phyloP scores from a whole-genome alignment of 1,140 invertebrate genomes.

The Colletes gigas region DNA sequence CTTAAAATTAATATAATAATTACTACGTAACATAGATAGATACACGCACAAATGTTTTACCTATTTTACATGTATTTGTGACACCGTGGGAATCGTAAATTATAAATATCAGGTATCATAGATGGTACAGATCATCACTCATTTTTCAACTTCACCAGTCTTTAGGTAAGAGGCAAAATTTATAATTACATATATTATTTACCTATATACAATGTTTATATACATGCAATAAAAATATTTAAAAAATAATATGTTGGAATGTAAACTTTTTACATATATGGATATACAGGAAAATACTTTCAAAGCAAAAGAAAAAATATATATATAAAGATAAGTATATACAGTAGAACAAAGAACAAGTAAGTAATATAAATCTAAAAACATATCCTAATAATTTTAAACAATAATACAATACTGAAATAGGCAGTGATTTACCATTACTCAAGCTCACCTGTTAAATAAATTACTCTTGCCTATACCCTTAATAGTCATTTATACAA shows the following conservation, averaged over 20 bases:
- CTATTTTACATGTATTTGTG: constrained; percentile 50
- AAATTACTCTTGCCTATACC: constrained; percentile 36
- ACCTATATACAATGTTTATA: constrained; percentile 58
- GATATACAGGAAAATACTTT: constrained; percentile 33
- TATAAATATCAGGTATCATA: constrained; percentile 67
- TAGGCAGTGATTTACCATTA: constrained; percentile 23
- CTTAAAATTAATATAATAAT: constrained; percentile 26
- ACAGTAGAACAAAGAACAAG: constrained; percentile 31
- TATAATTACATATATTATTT: constrained; percentile 49
- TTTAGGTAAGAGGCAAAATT: constrained; percentile 50
- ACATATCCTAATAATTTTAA: constrained; percentile 7
- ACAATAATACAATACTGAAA: constrained; percentile 29
- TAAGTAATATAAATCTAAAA: constrained; percentile 33
- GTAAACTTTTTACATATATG: constrained; percentile 48
- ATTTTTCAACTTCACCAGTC: constrained; percentile 47
- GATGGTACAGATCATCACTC: constrained; percentile 50
- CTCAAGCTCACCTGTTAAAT: constrained; percentile 36
- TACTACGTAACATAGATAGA: constrained; percentile 21
- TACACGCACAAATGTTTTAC: constrained; percentile 39
- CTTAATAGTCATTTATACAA: not conserved
- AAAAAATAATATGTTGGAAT: constrained; percentile 48
- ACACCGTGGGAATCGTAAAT: constrained; percentile 39
- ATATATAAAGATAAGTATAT: constrained; percentile 34
- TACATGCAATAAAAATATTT: constrained; percentile 55
- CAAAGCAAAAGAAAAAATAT: constrained; percentile 37